A percentile compares a stretch with the other conserved stretches of the same genome.
Evolutionary conservation across 2,797 vertebrate species (phyloP).

Genomic region (Cirrhinus mrigala): DNA sequence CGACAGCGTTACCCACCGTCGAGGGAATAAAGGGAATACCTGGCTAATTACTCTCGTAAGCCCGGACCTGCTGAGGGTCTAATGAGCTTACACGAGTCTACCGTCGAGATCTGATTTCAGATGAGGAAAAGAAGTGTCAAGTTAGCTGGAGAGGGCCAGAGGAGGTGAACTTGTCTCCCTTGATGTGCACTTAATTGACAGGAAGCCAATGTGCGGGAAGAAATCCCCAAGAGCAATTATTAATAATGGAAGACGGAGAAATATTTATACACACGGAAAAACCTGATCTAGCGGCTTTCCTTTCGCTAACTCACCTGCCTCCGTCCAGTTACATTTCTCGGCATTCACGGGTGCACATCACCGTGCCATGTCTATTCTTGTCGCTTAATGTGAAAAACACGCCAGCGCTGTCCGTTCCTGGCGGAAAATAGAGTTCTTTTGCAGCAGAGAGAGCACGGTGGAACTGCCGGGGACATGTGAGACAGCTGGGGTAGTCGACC

Average conservation of each 20-base stretch:
- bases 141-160: constrained; percentile 67
- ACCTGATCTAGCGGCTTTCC: constrained; percentile 60
- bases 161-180: constrained; percentile 77
- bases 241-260: constrained; percentile 74
- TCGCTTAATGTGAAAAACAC: constrained; percentile 6
- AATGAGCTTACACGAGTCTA: constrained; percentile 82
- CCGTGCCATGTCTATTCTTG: background rate
- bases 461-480: background rate
- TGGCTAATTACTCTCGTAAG: constrained; percentile 81
- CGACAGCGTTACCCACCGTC: constrained; percentile 73
- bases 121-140: constrained; percentile 49
- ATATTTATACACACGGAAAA: constrained; percentile 68
- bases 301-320: constrained; percentile 67
- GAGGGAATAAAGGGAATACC: constrained; percentile 59
- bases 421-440: constrained; percentile 32
- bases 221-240: constrained; percentile 75
- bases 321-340: constrained; percentile 60
- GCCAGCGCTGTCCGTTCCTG: background rate
- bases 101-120: constrained; percentile 81
- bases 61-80: constrained; percentile 77
- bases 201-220: constrained; percentile 66
- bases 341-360: background rate
- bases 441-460: background rate
- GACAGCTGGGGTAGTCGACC: background rate
- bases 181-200: constrained; percentile 82